Percentiles rank a stretch among this genome's conserved stretches.
phyloP scores from a whole-genome alignment of 1,140 invertebrate species.

The Catajapyx aquilonaris region DNA sequence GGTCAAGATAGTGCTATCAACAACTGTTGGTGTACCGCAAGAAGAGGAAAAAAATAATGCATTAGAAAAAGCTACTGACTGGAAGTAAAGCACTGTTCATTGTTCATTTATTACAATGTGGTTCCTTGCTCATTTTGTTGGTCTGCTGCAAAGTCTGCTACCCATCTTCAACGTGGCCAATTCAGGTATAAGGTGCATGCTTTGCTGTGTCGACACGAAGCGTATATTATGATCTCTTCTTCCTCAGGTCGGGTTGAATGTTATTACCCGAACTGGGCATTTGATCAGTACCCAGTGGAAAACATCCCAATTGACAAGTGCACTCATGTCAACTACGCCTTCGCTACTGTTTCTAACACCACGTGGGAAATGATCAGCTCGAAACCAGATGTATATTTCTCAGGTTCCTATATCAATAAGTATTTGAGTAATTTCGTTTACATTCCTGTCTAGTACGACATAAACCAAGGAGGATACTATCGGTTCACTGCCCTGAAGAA shows the following conservation, averaged over 20 bases:
- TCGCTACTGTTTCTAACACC: not conserved
- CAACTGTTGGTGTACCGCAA: too few species aligned
- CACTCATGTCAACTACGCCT: not conserved
- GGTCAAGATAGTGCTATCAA: too few species aligned
- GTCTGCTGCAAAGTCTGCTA: too few species aligned
- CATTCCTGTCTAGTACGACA: not conserved
- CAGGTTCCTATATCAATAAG: not conserved
- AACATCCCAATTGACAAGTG: not conserved
- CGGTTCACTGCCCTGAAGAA: not conserved
- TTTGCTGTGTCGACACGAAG: too few species aligned
- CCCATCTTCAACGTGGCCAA: too few species aligned
- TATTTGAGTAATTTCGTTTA: not conserved
- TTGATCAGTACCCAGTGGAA: not conserved
- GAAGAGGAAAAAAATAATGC: too few species aligned
- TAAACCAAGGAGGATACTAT: not conserved
- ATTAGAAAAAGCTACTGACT: too few species aligned
- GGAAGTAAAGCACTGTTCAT: too few species aligned
- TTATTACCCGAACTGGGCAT: not conserved
- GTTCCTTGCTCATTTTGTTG: too few species aligned
- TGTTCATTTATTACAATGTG: too few species aligned
- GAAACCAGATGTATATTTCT: not conserved
- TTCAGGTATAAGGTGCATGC: too few species aligned
- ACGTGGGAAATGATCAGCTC: not conserved
- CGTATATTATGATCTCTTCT: too few species aligned
- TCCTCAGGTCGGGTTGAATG: not conserved